Evolutionary conservation across 2,113 vertebrate species (phyloP), one percentile per base, ranked within the genome.

Genomic region (Prionailurus bengalensis): DNA sequence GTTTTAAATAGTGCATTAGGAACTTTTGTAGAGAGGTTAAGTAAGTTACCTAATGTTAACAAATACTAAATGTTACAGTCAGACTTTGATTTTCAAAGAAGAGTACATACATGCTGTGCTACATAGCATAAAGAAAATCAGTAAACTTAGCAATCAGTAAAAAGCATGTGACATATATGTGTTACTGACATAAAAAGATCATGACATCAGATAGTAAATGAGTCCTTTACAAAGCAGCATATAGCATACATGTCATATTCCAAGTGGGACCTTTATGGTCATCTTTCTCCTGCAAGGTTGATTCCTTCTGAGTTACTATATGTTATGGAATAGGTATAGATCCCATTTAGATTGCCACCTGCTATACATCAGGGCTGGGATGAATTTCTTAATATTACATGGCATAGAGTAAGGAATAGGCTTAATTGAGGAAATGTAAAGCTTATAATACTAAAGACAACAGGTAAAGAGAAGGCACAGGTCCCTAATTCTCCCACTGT

Each of bases 11-110:
- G 61, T 96, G 1, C 42, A 21, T 65, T 91, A 76, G 23, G 21
- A 87, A 58, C 39, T 91, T 80, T 39, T 29, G 9, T 68, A 82
- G 12, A 88, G 33, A 81, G 4, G 14, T 66, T 85, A 88, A 92
- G 17, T 84, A 89, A 76, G 23, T 92, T 89, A 33, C 21, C 53
- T 4, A 21, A 4, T 25, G 4, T 80, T 93, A n/a, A 81, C 94
- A 89, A 78, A 73, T 48, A 87, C 16, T 61, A 81, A 90, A 74
- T 73, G 73, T 4, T 88, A 63, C 66, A 82, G 27, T 88, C 48
- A 90, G 51, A 68, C n/a, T 88, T 93, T 82, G 29, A 70, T 76
- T 89, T 97, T 89, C 51, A 78, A 80, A 95, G 27, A 79, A 87
- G 27, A 95, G 33, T 65, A 19, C 21, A 25, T 23, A 61, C 58